These are phyloP conservation scores for Hipposideros larvatus DNA, from an alignment of 2,797 vertebrate genomes.

Conservation along the genomic window DNA sequence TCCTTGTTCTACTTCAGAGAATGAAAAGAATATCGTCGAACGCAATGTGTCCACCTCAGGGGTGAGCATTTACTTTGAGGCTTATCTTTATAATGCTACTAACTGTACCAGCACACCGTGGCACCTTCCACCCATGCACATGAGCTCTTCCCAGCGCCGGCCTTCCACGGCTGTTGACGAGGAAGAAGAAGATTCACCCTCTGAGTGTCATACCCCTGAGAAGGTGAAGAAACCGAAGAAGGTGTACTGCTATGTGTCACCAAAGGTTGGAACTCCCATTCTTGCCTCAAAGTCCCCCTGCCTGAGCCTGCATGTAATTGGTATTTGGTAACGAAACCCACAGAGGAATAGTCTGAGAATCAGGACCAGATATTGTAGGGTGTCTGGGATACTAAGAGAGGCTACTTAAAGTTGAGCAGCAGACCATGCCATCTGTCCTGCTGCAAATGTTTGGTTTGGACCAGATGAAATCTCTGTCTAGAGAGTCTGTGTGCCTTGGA, in stretches of 20 bases:
- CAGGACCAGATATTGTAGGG: not conserved
- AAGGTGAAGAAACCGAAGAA: slow-evolving; percentile 99
- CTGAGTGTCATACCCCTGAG: slow-evolving; percentile 94
- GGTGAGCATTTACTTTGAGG: slow-evolving; percentile 98
- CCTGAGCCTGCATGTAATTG: not conserved
- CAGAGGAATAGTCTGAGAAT: not conserved
- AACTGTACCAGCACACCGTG: slow-evolving; percentile 94
- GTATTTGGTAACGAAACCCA: not conserved
- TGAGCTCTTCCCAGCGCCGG: slow-evolving; percentile 93
- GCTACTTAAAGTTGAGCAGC: not conserved
- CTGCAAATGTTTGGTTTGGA: not conserved
- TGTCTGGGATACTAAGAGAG: not conserved
- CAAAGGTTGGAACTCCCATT: slow-evolving; percentile 91
- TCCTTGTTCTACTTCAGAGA: slow-evolving; percentile 89
- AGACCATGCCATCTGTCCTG: not conserved
- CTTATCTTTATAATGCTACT: slow-evolving; percentile 96
- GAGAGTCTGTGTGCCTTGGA: not conserved
- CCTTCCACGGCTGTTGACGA: slow-evolving; percentile 95
- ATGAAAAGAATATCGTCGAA: slow-evolving; percentile 97
- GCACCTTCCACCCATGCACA: slow-evolving; percentile 93
- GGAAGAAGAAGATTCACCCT: slow-evolving; percentile 95
- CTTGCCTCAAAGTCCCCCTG: not conserved
- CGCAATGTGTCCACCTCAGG: slow-evolving; percentile 98
- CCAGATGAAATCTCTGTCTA: not conserved
- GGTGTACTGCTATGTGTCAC: slow-evolving; percentile 99